Percentiles rank a stretch among this genome's conserved stretches.
These are phyloP conservation scores for Glaucopsyche alexis DNA, from an alignment of 2,888 invertebrate genomes.

Conservation along the genomic window DNA sequence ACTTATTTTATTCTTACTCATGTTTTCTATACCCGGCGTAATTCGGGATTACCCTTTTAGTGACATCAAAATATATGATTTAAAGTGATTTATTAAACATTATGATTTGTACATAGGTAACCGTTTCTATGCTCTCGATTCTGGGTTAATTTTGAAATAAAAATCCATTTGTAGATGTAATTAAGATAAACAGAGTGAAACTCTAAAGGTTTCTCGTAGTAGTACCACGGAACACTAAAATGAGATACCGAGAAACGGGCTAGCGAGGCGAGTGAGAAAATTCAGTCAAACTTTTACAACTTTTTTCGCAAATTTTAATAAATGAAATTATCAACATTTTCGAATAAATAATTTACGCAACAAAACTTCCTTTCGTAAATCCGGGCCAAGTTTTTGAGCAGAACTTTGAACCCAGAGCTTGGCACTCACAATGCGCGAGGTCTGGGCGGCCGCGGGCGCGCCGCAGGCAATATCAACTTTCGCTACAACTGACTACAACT, in stretches of 20 bases:
- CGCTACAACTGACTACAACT: constrained; percentile 3
- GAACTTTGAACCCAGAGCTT: background rate
- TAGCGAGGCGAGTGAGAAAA: background rate
- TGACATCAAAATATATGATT: too few species aligned
- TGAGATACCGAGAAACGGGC: background rate
- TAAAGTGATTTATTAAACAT: too few species aligned
- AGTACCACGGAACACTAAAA: background rate
- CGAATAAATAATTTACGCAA: background rate
- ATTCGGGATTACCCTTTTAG: too few species aligned
- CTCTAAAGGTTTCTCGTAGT: too few species aligned
- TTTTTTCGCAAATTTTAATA: background rate
- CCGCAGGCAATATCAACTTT: background rate
- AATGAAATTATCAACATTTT: background rate
- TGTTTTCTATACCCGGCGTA: too few species aligned
- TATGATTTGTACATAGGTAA: too few species aligned
- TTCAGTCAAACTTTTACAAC: background rate
- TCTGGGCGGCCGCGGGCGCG: background rate
- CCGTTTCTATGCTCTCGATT: too few species aligned
- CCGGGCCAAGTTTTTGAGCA: constrained; percentile 1
- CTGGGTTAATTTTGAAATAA: too few species aligned
- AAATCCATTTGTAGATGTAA: too few species aligned
- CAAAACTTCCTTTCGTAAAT: background rate
- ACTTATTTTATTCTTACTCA: too few species aligned
- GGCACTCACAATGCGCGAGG: background rate
- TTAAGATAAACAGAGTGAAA: too few species aligned